A percentile compares a stretch with the other conserved stretches of the same genome.
Conservation (phyloP, 1,140 invertebrate genomes). For the Limonius californicus region DNA sequence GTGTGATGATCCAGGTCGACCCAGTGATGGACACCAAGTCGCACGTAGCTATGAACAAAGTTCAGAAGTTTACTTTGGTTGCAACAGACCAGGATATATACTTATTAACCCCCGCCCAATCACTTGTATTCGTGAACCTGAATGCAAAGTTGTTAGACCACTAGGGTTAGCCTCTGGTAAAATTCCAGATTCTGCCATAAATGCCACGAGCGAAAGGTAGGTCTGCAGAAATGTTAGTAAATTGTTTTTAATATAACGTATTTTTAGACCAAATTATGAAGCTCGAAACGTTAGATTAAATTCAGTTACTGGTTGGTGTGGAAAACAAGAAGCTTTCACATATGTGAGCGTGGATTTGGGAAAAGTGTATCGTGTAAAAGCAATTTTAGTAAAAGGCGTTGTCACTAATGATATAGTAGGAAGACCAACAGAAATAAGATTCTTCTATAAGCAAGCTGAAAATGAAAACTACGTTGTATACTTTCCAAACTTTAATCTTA, state of each 20-base stretch:
- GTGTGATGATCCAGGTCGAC: slow-evolving; percentile 91
- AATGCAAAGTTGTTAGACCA: slow-evolving; percentile 90
- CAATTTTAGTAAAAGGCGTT: slow-evolving; percentile 88
- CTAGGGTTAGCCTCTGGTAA: slow-evolving; percentile 85
- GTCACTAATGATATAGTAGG: slow-evolving; percentile 94
- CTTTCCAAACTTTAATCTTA: slow-evolving; percentile 93
- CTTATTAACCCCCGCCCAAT: slow-evolving; percentile 88
- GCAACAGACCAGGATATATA: slow-evolving; percentile 87
- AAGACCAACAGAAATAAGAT: slow-evolving; percentile 89
- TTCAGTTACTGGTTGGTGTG: slow-evolving; percentile 94
- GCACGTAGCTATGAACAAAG: slow-evolving; percentile 91
- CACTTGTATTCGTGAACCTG: slow-evolving; percentile 85
- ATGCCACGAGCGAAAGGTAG: slow-evolving; percentile 82
- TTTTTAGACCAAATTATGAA: slow-evolving; percentile 77
- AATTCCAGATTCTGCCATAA: slow-evolving; percentile 94
- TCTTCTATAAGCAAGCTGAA: slow-evolving; percentile 94
- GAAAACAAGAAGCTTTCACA: slow-evolving; percentile 90
- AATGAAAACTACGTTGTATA: slow-evolving; percentile 94
- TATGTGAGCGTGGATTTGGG: slow-evolving; percentile 94
- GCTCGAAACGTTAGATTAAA: slow-evolving; percentile 85
- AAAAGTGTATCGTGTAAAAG: slow-evolving; percentile 84
- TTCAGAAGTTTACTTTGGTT: slow-evolving; percentile 86
- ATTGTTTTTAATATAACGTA: not conserved
- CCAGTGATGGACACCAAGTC: slow-evolving; percentile 85
- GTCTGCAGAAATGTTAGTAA: not conserved